phyloP scores from a whole-genome alignment of 2,113 vertebrate species.

The Fulmarus glacialis region DNA sequence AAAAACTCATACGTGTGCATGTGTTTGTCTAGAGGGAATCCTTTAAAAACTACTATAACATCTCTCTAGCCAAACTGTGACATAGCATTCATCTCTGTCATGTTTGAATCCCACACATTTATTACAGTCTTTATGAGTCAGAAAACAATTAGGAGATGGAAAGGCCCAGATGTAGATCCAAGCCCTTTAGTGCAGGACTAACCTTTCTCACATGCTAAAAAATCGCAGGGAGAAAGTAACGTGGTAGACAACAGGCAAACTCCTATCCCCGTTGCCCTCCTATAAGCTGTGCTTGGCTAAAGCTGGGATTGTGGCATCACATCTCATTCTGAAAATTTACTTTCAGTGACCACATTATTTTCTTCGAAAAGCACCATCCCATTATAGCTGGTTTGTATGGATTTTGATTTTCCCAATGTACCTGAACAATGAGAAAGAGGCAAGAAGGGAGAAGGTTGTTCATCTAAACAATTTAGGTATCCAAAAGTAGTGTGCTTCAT shows the following conservation, averaged over 20 bases:
- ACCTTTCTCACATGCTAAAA: neutral
- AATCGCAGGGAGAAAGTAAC: neutral
- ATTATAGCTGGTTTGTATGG: neutral
- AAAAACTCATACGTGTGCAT: neutral
- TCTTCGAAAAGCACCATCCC: neutral
- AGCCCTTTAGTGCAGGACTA: neutral
- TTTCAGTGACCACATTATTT: neutral
- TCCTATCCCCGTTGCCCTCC: neutral
- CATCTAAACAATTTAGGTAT: neutral
- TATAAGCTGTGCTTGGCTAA: neutral
- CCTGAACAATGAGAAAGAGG: neutral
- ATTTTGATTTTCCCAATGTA: neutral
- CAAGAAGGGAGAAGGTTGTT: neutral
- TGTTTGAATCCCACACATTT: neutral
- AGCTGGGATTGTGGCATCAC: neutral
- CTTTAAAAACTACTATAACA: neutral
- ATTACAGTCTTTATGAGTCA: neutral
- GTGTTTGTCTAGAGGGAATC: neutral
- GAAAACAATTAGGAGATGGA: neutral
- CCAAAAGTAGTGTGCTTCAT: neutral
- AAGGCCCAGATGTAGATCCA: neutral
- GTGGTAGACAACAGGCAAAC: neutral
- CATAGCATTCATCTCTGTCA: neutral
- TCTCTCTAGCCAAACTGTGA: neutral
- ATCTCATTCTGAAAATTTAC: neutral